phyloP scores from a whole-genome alignment of 53 echinoderm and acorn worm species.

The Patiria pectinifera region DNA sequence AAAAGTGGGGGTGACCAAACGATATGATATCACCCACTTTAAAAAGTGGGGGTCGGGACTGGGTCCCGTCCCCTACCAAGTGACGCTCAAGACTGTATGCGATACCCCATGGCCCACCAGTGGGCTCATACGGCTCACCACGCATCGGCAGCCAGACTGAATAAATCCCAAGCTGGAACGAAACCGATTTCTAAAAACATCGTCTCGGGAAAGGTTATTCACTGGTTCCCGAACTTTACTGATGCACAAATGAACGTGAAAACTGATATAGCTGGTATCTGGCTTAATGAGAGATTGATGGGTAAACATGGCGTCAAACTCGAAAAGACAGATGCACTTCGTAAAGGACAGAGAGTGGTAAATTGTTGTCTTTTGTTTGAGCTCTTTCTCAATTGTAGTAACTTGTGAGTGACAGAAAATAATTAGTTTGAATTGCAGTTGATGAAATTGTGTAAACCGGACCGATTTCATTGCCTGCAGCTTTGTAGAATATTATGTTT shows the following conservation, averaged over 20 bases:
- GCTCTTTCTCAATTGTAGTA: background rate
- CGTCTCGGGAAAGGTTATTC: too few relatives aligned
- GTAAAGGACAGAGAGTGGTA: constrained; percentile 16
- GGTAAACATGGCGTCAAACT: constrained; percentile 67
- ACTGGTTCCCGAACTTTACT: too few relatives aligned
- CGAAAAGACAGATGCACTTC: constrained; percentile 39
- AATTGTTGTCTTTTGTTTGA: background rate
- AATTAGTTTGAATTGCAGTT: background rate
- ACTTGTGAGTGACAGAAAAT: background rate
- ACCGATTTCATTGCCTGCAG: background rate
- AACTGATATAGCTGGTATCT: constrained; percentile 18
- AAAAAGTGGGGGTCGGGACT: too few relatives aligned
- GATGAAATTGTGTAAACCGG: background rate
- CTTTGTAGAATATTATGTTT: background rate
- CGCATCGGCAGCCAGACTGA: too few relatives aligned
- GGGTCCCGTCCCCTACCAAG: too few relatives aligned
- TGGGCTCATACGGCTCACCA: too few relatives aligned
- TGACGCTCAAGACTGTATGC: too few relatives aligned
- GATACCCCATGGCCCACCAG: too few relatives aligned
- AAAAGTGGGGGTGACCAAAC: too few relatives aligned
- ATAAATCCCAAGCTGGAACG: too few relatives aligned
- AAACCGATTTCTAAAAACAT: too few relatives aligned
- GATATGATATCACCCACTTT: too few relatives aligned
- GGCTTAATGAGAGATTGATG: constrained; percentile 49
- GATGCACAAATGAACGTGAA: background rate